Conservation (phyloP, 2,888 invertebrate genomes). For the Trissonchulus sp. region DNA sequence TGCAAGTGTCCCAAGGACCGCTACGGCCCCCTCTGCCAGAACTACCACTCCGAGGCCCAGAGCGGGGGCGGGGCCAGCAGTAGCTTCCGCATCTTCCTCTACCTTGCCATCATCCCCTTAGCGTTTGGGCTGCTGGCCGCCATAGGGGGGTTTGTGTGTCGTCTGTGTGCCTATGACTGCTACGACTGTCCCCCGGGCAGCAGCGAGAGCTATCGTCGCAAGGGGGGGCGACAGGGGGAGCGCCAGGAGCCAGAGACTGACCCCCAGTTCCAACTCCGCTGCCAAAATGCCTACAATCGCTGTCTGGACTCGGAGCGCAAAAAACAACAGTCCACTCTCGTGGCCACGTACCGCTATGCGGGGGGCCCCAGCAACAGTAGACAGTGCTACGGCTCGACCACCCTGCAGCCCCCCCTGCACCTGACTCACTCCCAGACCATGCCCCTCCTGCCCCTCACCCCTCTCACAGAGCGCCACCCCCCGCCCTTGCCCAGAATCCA, state of each 20-base stretch:
- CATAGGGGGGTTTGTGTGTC: conserved; percentile 25
- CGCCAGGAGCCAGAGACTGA: background rate
- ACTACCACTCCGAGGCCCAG: background rate
- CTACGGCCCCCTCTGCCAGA: conserved; percentile 9
- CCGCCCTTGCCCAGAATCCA: background rate
- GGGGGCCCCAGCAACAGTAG: background rate
- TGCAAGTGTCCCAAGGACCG: conserved; percentile 22
- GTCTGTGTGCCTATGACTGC: conserved; percentile 23
- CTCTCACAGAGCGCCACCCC: too few species aligned
- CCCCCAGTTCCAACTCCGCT: background rate
- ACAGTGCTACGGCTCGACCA: background rate
- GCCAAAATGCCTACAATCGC: conserved; percentile 24
- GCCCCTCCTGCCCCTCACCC: too few species aligned
- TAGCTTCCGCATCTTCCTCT: conserved; percentile 27
- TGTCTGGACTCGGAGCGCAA: background rate
- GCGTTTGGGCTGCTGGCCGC: conserved; percentile 26
- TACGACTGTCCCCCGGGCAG: background rate
- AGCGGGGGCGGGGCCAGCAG: background rate
- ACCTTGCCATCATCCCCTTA: conserved; percentile 25
- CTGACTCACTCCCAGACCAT: too few species aligned
- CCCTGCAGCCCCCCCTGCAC: background rate
- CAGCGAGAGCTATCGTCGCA: too few species aligned
- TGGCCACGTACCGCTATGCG: background rate
- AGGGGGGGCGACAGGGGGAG: background rate
- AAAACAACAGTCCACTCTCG: background rate